Evolutionary conservation across 1,140 invertebrate species (phyloP).

Genomic region (Scaptomyza graminum): DNA sequence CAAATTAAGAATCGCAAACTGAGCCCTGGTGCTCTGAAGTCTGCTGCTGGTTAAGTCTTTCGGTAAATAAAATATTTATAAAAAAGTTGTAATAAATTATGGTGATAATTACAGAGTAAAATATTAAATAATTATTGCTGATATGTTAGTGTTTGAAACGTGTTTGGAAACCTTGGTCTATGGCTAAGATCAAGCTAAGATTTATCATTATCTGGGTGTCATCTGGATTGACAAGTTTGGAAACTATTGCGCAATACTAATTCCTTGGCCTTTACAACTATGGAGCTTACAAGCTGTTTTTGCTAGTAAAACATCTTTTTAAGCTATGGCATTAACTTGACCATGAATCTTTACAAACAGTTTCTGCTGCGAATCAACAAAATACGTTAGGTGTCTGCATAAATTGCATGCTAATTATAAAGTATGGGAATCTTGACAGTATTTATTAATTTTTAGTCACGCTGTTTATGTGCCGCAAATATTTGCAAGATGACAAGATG

Average conservation of each 20-base stretch:
- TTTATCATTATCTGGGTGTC: constrained; percentile 55
- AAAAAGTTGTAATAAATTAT: background rate
- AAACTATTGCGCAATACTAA: constrained; percentile 51
- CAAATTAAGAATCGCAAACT: constrained; percentile 76
- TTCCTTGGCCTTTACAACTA: constrained; percentile 53
- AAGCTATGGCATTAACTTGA: background rate
- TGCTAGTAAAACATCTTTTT: background rate
- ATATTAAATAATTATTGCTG: constrained; percentile 27
- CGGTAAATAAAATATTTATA: constrained; percentile 22
- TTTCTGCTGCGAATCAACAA: background rate
- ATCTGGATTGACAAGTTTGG: constrained; percentile 63
- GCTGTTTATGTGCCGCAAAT: constrained; percentile 24
- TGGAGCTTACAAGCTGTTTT: constrained; percentile 2
- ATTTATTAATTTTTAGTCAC: constrained; percentile 46
- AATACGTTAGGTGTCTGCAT: constrained; percentile 1
- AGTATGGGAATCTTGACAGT: constrained; percentile 15
- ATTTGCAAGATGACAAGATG: constrained; percentile 24
- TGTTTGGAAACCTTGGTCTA: constrained; percentile 46
- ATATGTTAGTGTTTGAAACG: constrained; percentile 41
- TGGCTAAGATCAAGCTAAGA: constrained; percentile 60
- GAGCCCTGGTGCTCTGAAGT: constrained; percentile 69
- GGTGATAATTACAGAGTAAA: constrained; percentile 20
- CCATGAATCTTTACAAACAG: constrained; percentile 4
- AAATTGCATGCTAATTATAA: constrained; percentile 26
- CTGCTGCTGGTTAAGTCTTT: constrained; percentile 65